These are phyloP conservation scores for Drosophila birchii DNA, from an alignment of 2,888 invertebrate species.

Conservation along the genomic window DNA sequence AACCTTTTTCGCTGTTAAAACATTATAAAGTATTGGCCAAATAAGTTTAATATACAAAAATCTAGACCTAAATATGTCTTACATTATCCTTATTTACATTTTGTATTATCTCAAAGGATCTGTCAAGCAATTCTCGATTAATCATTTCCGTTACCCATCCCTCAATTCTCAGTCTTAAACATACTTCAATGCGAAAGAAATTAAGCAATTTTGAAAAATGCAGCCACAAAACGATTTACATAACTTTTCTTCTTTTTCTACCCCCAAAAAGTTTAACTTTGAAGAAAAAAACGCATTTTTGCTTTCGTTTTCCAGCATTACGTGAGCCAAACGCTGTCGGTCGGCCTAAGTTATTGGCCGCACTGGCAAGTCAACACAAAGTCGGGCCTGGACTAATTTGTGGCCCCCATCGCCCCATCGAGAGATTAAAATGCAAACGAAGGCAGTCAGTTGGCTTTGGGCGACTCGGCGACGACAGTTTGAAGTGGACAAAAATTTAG, in stretches of 20 bases:
- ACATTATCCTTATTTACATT: not conserved
- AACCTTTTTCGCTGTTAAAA: too few relatives aligned
- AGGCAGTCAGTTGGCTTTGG: conserved; percentile 52
- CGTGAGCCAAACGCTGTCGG: conserved; percentile 40
- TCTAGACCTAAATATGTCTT: too few relatives aligned
- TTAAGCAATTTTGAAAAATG: conserved; percentile 66
- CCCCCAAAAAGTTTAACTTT: conserved; percentile 14
- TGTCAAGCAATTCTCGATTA: not conserved
- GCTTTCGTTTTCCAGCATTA: conserved; percentile 53
- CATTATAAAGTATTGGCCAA: too few relatives aligned
- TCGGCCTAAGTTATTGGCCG: conserved; percentile 73
- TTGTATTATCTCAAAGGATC: not conserved
- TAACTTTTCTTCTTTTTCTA: conserved; percentile 49
- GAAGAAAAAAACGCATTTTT: conserved; percentile 15
- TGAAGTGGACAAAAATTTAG: conserved; percentile 77
- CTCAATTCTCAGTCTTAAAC: conserved; percentile 9
- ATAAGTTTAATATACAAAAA: too few relatives aligned
- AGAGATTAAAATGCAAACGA: conserved; percentile 80
- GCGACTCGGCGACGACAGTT: conserved; percentile 75
- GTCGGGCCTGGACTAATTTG: conserved; percentile 70
- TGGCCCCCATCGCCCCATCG: conserved; percentile 55
- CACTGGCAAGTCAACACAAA: conserved; percentile 76
- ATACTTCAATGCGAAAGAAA: conserved; percentile 40
- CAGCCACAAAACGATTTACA: conserved; percentile 62
- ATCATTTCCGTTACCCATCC: conserved; percentile 1